These are phyloP conservation scores for Perccottus glenii DNA, from an alignment of 2,113 vertebrate species.

Conservation along the genomic window DNA sequence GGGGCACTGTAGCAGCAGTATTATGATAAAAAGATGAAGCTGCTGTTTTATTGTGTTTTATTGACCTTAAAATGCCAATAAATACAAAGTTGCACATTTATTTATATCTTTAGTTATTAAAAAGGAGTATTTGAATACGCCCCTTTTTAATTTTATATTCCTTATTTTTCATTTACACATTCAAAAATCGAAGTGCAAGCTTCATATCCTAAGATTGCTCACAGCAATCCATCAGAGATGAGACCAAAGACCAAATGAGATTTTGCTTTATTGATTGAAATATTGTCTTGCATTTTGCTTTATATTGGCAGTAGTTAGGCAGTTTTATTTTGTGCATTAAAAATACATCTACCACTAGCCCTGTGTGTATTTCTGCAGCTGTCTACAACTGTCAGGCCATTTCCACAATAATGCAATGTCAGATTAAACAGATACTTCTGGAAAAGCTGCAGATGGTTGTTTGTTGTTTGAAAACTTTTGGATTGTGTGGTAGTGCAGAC, in stretches of 20 bases:
- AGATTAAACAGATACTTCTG: too few species aligned
- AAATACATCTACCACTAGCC: too few species aligned
- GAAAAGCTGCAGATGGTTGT: too few species aligned
- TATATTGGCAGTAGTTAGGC: not conserved
- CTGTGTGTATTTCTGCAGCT: too few species aligned
- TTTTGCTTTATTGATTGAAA: not conserved
- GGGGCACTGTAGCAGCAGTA: not conserved
- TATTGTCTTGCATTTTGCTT: too few species aligned
- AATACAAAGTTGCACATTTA: conserved; percentile 8
- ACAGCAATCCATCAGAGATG: not conserved
- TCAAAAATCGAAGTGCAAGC: too few species aligned
- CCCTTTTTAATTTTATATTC: not conserved
- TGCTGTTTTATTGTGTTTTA: not conserved
- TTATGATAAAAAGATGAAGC: conserved; percentile 1
- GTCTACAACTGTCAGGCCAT: too few species aligned
- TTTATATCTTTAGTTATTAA: not conserved
- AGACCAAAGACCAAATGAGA: not conserved
- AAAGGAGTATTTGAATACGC: conserved; percentile 1
- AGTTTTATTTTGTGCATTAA: not conserved
- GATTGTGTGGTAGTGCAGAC: too few species aligned
- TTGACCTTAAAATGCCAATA: not conserved
- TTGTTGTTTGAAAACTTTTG: too few species aligned
- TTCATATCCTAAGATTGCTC: not conserved
- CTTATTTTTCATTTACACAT: too few species aligned
- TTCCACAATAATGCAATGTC: too few species aligned